A percentile compares a stretch with the other conserved stretches of the same genome.
Conservation (phyloP, 2,113 vertebrate genomes). For the Clarias batrachus region DNA sequence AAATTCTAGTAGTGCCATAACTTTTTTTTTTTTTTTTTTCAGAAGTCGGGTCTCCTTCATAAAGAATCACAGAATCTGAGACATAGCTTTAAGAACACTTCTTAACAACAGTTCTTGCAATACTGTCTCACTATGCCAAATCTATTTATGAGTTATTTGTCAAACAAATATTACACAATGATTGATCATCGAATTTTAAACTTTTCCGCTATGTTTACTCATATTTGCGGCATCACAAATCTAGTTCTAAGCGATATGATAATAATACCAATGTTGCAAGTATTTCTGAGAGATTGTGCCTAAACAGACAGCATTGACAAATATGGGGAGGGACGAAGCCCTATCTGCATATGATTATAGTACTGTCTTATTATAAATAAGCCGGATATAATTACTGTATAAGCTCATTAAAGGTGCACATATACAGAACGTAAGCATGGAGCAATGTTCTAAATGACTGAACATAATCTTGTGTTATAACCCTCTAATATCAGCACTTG, state of each 20-base stretch:
- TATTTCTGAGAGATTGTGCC: neutral
- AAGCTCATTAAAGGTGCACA: neutral
- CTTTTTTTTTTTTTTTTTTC: too few relatives aligned
- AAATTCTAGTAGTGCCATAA: neutral
- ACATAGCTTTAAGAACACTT: neutral
- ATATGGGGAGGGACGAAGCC: too few relatives aligned
- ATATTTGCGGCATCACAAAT: neutral
- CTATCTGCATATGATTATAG: neutral
- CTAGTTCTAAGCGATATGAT: neutral
- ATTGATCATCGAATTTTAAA: neutral
- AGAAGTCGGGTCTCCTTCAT: neutral
- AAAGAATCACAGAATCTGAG: neutral
- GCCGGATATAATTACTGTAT: neutral
- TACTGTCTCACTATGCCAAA: neutral
- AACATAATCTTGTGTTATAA: neutral
- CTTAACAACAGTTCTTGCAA: neutral
- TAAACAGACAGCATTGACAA: neutral
- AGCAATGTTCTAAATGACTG: neutral
- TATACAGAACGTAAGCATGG: neutral
- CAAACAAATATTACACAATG: neutral
- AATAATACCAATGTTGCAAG: neutral
- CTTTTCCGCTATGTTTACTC: neutral
- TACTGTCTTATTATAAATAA: neutral
- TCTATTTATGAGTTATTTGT: neutral
- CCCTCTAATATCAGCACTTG: neutral